Evolutionary conservation across 2,797 vertebrate genomes (phyloP), one percentile per base, ranked within the genome.

Genomic region (Adelosebastes latens): DNA sequence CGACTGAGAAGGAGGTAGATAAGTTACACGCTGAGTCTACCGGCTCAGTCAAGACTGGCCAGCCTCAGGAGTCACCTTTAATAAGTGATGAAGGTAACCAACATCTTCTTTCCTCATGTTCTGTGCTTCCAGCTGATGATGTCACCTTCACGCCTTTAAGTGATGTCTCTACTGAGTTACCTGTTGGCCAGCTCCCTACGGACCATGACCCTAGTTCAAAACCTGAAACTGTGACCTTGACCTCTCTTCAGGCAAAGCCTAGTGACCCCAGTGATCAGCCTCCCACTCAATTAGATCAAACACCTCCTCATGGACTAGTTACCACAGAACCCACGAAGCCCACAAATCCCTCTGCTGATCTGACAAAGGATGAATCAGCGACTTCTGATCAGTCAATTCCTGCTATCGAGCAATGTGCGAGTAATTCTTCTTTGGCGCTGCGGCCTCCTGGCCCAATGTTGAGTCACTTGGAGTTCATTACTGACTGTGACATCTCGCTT

Each of bases 391-490:
- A 58, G 75, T 63, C 85, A 49, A 66, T 87, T 88, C 80, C 83
- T 79, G 61, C 81, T 62, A 80, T 58, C 1, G 68, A 86, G 77
- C 90, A 79, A 34, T 60, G 31, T 84, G 63, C 68, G 80, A 82
- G 69, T 80, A 77, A 88, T 77, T 65, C 84, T 58, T 2, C 78
- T 29, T 58, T 84, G 64, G 80, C 81, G 64, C 83, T 93, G 52
- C 89, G 46, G 68, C 83, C 92, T 88, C 86, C 88, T 68, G 93
- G 93, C 58, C 92, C 95, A 20, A 92, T 96, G 93, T 88, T 95
- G 90, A 96, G 89, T 94, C 95, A 96, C 79, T 81, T 87, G 59
- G 94, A 96, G 89, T 78, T 90, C 11, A 89, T 91, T 86, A 92
- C 80, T 36, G 94, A 95, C 80, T 81, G 59, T 90, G 92, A 94